These are phyloP conservation scores for Sterrhoptilus dennistouni DNA, from an alignment of 2,113 vertebrate genomes.

Conservation along the genomic window DNA sequence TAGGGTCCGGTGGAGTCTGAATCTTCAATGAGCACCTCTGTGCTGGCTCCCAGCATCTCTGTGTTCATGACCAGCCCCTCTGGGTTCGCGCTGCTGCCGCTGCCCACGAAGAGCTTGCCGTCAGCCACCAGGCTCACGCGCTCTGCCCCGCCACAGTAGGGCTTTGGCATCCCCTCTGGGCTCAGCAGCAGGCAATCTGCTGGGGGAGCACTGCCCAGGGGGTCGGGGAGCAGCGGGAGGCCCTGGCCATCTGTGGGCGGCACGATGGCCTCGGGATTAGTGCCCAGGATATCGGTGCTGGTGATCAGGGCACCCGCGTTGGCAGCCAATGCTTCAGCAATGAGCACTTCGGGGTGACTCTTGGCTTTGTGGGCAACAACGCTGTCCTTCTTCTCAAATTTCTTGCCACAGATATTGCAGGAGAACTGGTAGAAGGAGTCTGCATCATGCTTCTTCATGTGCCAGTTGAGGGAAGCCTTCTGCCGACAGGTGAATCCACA, in stretches of 20 bases:
- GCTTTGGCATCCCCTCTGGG: slow-evolving; percentile 73
- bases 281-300: slow-evolving; percentile 84
- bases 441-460: slow-evolving; percentile 99
- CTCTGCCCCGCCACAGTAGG: slow-evolving; percentile 70
- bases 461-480: slow-evolving; percentile 99
- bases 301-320: slow-evolving; percentile 93
- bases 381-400: slow-evolving; percentile 99
- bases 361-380: slow-evolving; percentile 98
- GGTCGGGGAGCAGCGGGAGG: slow-evolving; percentile 76
- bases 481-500: slow-evolving; percentile 98
- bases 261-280: slow-evolving; percentile 77
- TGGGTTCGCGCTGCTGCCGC: slow-evolving; percentile 55
- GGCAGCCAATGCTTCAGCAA: slow-evolving; percentile 95
- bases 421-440: slow-evolving; percentile 98
- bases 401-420: slow-evolving; percentile 97
- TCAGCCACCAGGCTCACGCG: slow-evolving; percentile 77
- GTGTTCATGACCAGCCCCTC: slow-evolving; percentile 82
- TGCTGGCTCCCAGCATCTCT: slow-evolving; percentile 80
- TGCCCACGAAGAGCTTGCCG: slow-evolving; percentile 77
- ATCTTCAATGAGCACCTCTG: slow-evolving; percentile 84
- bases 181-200: slow-evolving; percentile 75
- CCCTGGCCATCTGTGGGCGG: slow-evolving; percentile 70
- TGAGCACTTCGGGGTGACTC: slow-evolving; percentile 95
- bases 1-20: slow-evolving; percentile 81
- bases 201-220: slow-evolving; percentile 71